Evolutionary conservation across 2,888 invertebrate species (phyloP), one percentile per base, ranked within the genome.

Genomic region (Electrophaes corylata): DNA sequence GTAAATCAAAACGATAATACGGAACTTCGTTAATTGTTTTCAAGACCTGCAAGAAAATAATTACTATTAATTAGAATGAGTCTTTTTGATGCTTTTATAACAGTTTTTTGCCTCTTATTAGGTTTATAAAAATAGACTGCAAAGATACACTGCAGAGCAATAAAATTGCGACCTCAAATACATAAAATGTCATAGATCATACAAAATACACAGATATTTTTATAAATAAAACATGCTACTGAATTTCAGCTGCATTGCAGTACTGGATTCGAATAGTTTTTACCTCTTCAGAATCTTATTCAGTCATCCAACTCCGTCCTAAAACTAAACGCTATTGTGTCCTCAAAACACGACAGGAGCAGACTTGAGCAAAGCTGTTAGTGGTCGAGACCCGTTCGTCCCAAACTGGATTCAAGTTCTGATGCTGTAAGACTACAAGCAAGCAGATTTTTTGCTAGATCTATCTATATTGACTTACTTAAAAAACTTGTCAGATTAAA

Each of bases 401-500:
- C 54, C 45, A 51, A 63, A 57, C 54, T 55, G 52, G 46, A 57
- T 52, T 57, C 57, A 16, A 57, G 57, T 55, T 55, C 23, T 23
- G 41, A 40, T 20, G 39, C 39, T 31, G 20, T 5, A 19, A 47
- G 51, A 51, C 44, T 18, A 55, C 50, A 55, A 33, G 59, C 20
- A 1, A 10, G 51, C 12, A 18, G 46, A 58, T 55, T 55, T 6
- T 29, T 6, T 23, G 6, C 37, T 12, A 37, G 40, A n/a, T n/a
- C n/a, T n/a, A n/a, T n/a, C n/a, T n/a, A n/a, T n/a, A n/a, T n/a
- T n/a, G n/a, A n/a, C n/a, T n/a, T n/a, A n/a, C n/a, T n/a, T n/a
- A n/a, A n/a, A n/a, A n/a, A n/a, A n/a, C n/a, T n/a, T n/a, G n/a
- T n/a, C n/a, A n/a, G n/a, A n/a, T n/a, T n/a, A n/a, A n/a, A n/a